Base-by-base conservation (phyloP, 2,888 invertebrate genomes). In the Philereme vetulata region DNA sequence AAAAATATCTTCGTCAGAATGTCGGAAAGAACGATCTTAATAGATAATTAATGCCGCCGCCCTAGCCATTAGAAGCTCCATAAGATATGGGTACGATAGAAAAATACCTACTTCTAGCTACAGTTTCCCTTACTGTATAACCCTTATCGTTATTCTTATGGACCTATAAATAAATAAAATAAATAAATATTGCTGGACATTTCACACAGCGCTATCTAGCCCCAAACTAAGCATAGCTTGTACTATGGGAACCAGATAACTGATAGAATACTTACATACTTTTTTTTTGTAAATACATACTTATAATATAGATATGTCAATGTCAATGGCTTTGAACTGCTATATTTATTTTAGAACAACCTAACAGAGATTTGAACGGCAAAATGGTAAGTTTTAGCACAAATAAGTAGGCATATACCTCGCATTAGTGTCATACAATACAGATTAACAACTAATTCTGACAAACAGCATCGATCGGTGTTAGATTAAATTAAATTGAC, bases 21-120 rank as follows among this genome's bases (percentile, higher is more conserved):
- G 42, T 55, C 21, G 3, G 48, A 43, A 55, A 55, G 35, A 43
- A 49, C 42, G 43, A 43, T 10, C 48, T 11, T 55, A 55, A 55
- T 55, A 49, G 55, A 49, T 48, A 33, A 42, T 50, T 50, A 50
- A 42, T 49, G 49, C 44, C 47, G 40, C 43, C 48, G 40, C 43
- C 48, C 55, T 35, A 48, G 35, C 43, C 50, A 56, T 56, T 56
- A 56, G 44, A 56, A 45, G 32, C 56, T 36, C 49, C 21, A 38
- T 56, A 51, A 56, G 48, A 55, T 48, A 54, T 56, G 45, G 48
- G 35, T 55, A 40, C 38, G 47, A 48, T 48, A 42, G 35, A 47
- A 48, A 48, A 42, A 7, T 52, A 10, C 52, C 44, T 44, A 21
- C 21, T 21, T 38, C 5, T 8, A 42, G 6, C 47, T 40, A 46